A percentile compares a stretch with the other conserved stretches of the same genome.
These are phyloP conservation scores for Clarias macrocephalus DNA, from an alignment of 2,113 vertebrate genomes.

Conservation along the genomic window DNA sequence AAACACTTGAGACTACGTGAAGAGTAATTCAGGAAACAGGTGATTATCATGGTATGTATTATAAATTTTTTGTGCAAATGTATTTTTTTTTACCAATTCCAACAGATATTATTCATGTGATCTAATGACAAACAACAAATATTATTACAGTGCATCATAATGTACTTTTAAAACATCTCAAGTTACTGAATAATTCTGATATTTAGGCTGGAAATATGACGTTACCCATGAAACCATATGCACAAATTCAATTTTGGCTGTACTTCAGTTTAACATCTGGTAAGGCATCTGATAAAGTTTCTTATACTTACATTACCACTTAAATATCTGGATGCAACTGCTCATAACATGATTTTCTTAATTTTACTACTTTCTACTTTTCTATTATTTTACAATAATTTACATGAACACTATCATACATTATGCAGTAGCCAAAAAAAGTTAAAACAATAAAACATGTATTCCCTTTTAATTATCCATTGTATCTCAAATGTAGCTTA, in stretches of 20 bases:
- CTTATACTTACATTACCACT: background rate
- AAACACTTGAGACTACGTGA: background rate
- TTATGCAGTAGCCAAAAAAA: background rate
- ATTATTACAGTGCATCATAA: background rate
- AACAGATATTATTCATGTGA: background rate
- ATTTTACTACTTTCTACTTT: background rate
- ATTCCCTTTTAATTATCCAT: background rate
- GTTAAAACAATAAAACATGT: background rate
- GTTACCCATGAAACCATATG: background rate
- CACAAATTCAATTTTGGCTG: slow-evolving; percentile 29
- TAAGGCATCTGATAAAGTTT: slow-evolving; percentile 8
- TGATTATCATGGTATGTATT: slow-evolving; percentile 8
- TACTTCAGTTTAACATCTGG: slow-evolving; percentile 12
- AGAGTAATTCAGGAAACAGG: background rate
- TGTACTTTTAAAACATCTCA: background rate
- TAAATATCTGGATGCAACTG: background rate
- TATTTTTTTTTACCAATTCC: background rate
- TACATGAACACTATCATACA: background rate
- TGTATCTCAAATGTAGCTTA: background rate
- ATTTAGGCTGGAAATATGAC: slow-evolving; percentile 10
- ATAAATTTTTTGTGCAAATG: background rate
- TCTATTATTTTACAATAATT: background rate
- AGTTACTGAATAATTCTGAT: slow-evolving; percentile 10
- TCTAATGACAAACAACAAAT: background rate
- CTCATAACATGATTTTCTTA: background rate